These are phyloP conservation scores for Bos indicus DNA, from an alignment of 2,113 vertebrate species.

Conservation along the genomic window DNA sequence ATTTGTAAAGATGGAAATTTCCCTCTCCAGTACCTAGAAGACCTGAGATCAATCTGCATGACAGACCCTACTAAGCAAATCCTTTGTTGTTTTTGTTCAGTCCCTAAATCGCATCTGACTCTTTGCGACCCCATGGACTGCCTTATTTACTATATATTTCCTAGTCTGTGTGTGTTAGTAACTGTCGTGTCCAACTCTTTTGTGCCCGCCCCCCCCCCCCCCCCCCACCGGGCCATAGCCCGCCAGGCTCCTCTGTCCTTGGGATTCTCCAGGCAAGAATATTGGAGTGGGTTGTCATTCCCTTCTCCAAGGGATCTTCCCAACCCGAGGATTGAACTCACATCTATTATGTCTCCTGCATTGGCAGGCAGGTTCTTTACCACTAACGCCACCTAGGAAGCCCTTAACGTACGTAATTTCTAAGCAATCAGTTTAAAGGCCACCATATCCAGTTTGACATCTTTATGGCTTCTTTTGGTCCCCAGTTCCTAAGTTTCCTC, in stretches of 20 bases:
- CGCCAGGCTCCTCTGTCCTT: neutral
- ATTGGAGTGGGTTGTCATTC: neutral
- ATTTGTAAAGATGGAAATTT: neutral
- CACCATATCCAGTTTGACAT: neutral
- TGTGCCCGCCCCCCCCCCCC: neutral
- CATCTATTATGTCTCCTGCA: neutral
- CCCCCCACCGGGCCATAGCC: neutral
- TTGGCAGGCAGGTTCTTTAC: neutral
- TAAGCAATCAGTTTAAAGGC: neutral
- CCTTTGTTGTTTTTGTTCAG: neutral
- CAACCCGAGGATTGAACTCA: neutral
- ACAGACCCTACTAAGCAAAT: neutral
- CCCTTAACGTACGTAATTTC: neutral
- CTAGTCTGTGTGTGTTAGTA: neutral
- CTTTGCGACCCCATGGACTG: neutral
- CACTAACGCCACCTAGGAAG: neutral
- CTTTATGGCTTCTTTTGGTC: neutral
- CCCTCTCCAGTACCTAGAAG: neutral
- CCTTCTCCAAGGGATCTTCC: neutral
- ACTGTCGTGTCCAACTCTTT: neutral
- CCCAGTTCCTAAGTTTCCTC: neutral
- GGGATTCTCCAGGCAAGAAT: neutral
- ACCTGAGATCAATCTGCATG: neutral
- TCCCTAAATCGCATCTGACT: neutral
- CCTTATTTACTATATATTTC: neutral